These are phyloP conservation scores for Leptinotarsa lineolata DNA, from an alignment of 1,140 invertebrate genomes.

Conservation along the genomic window DNA sequence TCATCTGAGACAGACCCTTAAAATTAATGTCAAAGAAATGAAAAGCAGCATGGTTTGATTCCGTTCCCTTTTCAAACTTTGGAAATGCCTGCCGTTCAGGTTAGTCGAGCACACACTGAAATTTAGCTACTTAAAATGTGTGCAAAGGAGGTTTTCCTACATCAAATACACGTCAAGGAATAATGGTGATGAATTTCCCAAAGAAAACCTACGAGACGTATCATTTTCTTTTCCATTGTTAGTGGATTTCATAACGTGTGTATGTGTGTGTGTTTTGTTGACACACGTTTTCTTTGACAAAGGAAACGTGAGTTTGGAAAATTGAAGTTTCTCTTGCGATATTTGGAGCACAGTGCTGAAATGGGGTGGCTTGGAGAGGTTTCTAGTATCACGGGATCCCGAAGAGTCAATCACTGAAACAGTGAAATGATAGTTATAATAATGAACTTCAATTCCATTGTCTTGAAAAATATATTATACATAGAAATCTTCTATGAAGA, in stretches of 20 bases:
- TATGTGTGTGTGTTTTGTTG: neutral
- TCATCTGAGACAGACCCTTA: neutral
- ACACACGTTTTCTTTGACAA: neutral
- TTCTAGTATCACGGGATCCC: too few species aligned
- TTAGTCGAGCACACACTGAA: constrained; percentile 2
- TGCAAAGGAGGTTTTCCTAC: neutral
- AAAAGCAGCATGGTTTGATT: neutral
- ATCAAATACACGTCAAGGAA: constrained; percentile 5
- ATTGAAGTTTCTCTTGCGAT: neutral
- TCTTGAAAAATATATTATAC: too few species aligned
- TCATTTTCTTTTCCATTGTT: constrained; percentile 1
- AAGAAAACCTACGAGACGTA: neutral
- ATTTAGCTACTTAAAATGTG: constrained; percentile 6
- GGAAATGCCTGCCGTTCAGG: neutral
- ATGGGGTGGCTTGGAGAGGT: too few species aligned
- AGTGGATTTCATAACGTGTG: neutral
- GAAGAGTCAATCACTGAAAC: too few species aligned
- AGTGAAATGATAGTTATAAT: too few species aligned
- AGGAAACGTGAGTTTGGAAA: neutral
- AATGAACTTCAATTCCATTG: too few species aligned
- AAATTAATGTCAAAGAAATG: constrained; percentile 6
- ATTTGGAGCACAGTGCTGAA: neutral
- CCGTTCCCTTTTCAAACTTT: neutral
- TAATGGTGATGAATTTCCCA: neutral
- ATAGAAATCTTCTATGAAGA: too few species aligned